Conservation (phyloP, 2,888 invertebrate species). For the Branchellion lobata region DNA sequence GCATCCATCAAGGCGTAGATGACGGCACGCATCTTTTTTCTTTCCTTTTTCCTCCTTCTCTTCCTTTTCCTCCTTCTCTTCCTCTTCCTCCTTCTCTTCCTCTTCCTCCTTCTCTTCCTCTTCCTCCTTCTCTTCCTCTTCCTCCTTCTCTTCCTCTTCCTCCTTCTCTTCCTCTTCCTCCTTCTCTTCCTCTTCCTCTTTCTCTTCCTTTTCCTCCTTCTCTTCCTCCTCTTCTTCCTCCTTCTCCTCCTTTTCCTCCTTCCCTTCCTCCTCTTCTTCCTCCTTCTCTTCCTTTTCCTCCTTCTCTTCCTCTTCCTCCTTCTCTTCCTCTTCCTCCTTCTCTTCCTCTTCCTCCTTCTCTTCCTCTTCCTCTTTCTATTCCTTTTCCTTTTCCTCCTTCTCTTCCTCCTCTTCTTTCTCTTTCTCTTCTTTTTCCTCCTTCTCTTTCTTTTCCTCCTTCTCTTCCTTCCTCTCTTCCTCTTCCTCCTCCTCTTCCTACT, state of each 20-base stretch:
- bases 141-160: not conserved
- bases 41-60: not conserved
- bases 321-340: no score
- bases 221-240: not conserved
- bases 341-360: no score
- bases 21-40: not conserved
- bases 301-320: no score
- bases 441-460: no score
- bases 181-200: not conserved
- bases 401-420: no score
- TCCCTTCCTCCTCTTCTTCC: no score
- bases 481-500: not conserved
- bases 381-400: no score
- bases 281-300: no score
- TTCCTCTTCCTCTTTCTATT: no score
- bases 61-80: not conserved
- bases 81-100: not conserved
- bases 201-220: not conserved
- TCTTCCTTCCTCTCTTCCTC: no score
- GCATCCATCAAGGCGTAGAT: not conserved
- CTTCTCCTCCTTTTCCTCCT: not conserved
- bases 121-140: not conserved
- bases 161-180: not conserved
- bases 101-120: not conserved
- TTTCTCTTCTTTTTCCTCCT: no score